A percentile compares a stretch with the other conserved stretches of the same genome.
These are phyloP conservation scores for Folsomia candida DNA, from an alignment of 2,888 invertebrate species.

Conservation along the genomic window DNA sequence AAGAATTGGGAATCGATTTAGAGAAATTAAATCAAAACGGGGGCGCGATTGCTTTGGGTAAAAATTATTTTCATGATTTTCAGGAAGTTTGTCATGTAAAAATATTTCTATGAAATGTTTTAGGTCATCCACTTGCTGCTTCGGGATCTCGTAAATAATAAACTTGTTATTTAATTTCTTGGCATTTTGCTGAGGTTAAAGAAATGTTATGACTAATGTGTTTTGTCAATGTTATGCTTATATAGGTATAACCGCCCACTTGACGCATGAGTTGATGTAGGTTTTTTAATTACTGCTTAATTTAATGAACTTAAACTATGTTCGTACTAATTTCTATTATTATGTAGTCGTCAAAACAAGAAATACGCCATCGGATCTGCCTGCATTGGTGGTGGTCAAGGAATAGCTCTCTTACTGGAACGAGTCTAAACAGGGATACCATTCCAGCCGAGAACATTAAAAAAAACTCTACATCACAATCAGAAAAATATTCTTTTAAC, in stretches of 20 bases:
- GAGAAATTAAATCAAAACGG: conserved; percentile 90
- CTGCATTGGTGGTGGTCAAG: too few species aligned
- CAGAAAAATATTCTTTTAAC: too few species aligned
- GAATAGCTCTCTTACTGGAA: conserved; percentile 90
- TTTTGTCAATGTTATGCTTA: too few species aligned
- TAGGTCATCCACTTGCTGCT: conserved; percentile 96
- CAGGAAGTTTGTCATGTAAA: too few species aligned
- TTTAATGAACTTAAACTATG: conserved; percentile 11
- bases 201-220: too few species aligned
- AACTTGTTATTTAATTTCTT: too few species aligned
- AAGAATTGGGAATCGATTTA: conserved; percentile 80
- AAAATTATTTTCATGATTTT: too few species aligned
- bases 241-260: conserved; percentile 78
- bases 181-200: too few species aligned
- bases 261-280: conserved; percentile 85
- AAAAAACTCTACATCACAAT: too few species aligned
- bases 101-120: too few species aligned
- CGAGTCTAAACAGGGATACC: conserved; percentile 49
- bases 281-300: not conserved
- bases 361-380: conserved; percentile 91
- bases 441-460: too few species aligned
- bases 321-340: conserved; percentile 34
- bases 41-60: conserved; percentile 58
- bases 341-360: conserved; percentile 71
- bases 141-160: too few species aligned